Evolutionary conservation across 1,140 invertebrate species (phyloP).

Genomic region (Drosophila hydei): DNA sequence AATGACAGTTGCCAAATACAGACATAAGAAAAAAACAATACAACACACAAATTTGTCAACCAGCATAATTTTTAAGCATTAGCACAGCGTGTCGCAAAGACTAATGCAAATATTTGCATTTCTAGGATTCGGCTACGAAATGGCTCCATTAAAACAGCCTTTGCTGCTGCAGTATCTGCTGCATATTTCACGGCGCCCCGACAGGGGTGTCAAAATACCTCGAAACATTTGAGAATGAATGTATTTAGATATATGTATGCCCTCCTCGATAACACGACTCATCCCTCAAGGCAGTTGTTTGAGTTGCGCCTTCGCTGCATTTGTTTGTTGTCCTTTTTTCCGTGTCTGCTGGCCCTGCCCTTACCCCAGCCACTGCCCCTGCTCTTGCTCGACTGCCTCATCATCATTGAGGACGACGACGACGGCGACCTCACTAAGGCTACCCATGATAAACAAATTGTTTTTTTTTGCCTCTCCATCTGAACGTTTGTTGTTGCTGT

Average conservation of each 20-base stretch:
- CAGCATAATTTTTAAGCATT: conserved; percentile 81
- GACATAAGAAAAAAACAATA: neutral
- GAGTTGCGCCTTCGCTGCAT: conserved; percentile 23
- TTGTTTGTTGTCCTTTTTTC: conserved; percentile 78
- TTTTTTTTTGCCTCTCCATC: conserved; percentile 44
- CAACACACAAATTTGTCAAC: conserved; percentile 65
- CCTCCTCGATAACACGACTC: neutral
- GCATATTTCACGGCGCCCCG: conserved; percentile 57
- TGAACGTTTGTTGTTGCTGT: neutral
- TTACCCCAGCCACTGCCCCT: conserved; percentile 11
- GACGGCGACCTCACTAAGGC: conserved; percentile 63
- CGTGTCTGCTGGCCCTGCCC: conserved; percentile 18
- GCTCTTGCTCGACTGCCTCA: conserved; percentile 42
- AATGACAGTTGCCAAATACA: conserved; percentile 8
- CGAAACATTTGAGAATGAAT: neutral
- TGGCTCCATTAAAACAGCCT: conserved; percentile 68
- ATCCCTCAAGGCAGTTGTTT: neutral
- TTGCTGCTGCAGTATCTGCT: conserved; percentile 49
- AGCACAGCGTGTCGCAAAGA: conserved; percentile 23
- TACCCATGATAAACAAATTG: conserved; percentile 82
- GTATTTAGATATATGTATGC: too few relatives aligned
- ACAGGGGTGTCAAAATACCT: conserved; percentile 75
- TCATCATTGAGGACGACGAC: conserved; percentile 42
- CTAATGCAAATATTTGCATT: conserved; percentile 74
- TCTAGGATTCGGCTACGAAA: conserved; percentile 47